Evolutionary conservation across 2,113 vertebrate genomes (phyloP).

Genomic region (Phalacrocorax pelagicus): DNA sequence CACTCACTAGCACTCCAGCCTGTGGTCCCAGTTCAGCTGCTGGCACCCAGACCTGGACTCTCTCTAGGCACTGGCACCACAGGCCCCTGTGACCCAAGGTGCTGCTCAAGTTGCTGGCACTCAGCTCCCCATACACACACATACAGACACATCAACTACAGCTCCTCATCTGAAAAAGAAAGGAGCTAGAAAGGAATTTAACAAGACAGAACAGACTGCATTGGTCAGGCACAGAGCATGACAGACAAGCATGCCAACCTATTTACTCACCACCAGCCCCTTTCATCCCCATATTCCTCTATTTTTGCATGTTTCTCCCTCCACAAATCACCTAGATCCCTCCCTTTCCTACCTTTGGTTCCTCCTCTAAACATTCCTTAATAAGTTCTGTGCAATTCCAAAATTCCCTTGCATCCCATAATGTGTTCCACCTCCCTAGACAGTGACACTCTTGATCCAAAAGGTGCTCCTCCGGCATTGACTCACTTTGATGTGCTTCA

Average conservation of each 20-base stretch:
- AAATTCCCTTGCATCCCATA: neutral
- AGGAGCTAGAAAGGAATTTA: neutral
- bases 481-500: neutral
- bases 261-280: neutral
- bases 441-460: neutral
- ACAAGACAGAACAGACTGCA: neutral
- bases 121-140: fast-evolving
- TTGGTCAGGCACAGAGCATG: neutral
- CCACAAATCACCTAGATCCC: neutral
- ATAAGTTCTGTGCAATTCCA: neutral
- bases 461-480: neutral
- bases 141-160: no score
- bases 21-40: neutral
- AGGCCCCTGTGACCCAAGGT: neutral
- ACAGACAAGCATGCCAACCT: fast-evolving
- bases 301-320: fast-evolving
- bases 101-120: neutral
- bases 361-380: neutral
- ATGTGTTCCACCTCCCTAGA: neutral
- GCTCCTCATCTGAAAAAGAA: neutral
- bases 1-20: fast-evolving
- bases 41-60: neutral
- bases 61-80: neutral
- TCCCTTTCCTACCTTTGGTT: neutral
- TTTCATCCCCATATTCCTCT: neutral